phyloP scores from a whole-genome alignment of 2,888 invertebrate genomes.

The Theristus sp. region DNA sequence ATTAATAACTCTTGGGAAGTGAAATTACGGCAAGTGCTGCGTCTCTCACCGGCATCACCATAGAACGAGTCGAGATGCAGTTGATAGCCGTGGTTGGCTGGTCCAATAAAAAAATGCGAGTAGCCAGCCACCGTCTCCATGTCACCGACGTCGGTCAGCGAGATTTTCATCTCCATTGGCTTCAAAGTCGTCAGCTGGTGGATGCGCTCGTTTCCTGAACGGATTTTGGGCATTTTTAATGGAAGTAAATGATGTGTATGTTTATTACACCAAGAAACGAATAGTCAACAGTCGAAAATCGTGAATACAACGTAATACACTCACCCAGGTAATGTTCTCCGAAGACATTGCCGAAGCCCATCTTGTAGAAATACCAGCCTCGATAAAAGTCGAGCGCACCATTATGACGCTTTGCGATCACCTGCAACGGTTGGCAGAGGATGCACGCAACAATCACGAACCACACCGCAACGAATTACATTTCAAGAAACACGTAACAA shows the following conservation, averaged over 20 bases:
- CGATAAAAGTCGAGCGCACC: constrained; percentile 8
- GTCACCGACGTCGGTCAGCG: constrained; percentile 7
- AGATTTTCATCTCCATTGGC: constrained; percentile 6
- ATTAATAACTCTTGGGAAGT: too few species aligned
- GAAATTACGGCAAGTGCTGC: too few species aligned
- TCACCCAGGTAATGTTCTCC: constrained; percentile 6
- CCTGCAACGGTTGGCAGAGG: not conserved
- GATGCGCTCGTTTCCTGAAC: constrained; percentile 6
- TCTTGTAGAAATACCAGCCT: constrained; percentile 7
- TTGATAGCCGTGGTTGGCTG: not conserved
- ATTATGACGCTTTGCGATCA: constrained; percentile 2
- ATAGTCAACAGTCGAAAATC: too few species aligned
- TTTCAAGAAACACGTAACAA: too few species aligned
- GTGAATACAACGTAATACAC: too few species aligned
- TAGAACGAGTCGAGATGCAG: constrained; percentile 7
- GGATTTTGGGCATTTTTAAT: not conserved
- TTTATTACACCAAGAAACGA: too few species aligned
- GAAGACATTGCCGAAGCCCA: constrained; percentile 8
- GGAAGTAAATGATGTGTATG: too few species aligned
- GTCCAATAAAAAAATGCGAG: constrained; percentile 7
- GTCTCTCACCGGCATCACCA: constrained; percentile 9
- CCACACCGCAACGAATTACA: too few species aligned
- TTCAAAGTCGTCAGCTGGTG: constrained; percentile 6
- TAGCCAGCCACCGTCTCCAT: constrained; percentile 6
- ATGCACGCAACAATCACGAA: too few species aligned